Evolutionary conservation across 1,140 invertebrate genomes (phyloP).

Genomic region (Zaprionus davidi): DNA sequence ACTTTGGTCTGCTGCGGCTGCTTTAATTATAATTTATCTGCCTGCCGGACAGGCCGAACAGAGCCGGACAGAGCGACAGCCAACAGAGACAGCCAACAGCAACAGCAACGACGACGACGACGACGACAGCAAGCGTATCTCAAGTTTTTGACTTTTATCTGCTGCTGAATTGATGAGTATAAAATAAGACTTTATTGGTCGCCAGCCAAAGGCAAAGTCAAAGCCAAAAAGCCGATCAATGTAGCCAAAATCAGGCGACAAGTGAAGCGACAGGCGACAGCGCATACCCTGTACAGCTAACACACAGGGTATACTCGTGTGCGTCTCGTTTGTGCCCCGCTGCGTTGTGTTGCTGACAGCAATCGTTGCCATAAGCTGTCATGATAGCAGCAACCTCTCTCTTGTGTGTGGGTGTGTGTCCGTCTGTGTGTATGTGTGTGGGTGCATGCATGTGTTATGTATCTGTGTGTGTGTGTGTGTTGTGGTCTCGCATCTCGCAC

Average conservation of each 20-base stretch:
- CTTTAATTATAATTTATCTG: slow-evolving; percentile 83
- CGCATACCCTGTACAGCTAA: slow-evolving; percentile 22
- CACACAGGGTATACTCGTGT: not conserved
- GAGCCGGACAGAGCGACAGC: slow-evolving; percentile 20
- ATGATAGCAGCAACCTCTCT: slow-evolving; percentile 48
- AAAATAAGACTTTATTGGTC: slow-evolving; percentile 82
- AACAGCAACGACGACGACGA: slow-evolving; percentile 14
- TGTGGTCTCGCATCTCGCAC: not conserved
- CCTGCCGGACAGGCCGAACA: slow-evolving; percentile 63
- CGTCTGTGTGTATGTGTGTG: not conserved
- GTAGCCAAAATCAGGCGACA: slow-evolving; percentile 31
- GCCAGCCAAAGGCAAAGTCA: slow-evolving; percentile 36
- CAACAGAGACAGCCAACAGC: slow-evolving; percentile 2
- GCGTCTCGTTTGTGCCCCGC: not conserved
- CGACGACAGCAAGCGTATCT: slow-evolving; percentile 65
- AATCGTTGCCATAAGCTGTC: slow-evolving; percentile 57
- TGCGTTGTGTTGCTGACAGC: slow-evolving; percentile 26
- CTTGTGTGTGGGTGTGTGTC: slow-evolving; percentile 38
- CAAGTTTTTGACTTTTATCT: slow-evolving; percentile 83
- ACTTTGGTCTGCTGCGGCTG: slow-evolving; percentile 60
- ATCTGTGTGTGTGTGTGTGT: slow-evolving; percentile 28
- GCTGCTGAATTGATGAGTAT: slow-evolving; percentile 82
- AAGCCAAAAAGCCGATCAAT: slow-evolving; percentile 64
- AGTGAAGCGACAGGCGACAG: slow-evolving; percentile 8
- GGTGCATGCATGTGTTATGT: not conserved